These are phyloP conservation scores for Mus spretus DNA, from an alignment of 2,797 vertebrate genomes.

Conservation along the genomic window DNA sequence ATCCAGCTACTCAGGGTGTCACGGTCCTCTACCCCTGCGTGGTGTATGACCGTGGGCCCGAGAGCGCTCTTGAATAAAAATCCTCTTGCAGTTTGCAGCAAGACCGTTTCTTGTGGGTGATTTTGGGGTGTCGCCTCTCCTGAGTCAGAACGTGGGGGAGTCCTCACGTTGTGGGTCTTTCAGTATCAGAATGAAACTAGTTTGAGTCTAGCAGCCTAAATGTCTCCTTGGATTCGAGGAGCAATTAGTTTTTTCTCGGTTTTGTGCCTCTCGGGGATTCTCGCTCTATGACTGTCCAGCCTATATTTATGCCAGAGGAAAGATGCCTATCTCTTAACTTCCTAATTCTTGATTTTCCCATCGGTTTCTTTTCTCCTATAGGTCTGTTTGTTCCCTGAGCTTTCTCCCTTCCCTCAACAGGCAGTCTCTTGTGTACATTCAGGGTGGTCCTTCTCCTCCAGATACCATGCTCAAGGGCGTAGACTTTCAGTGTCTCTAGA, in stretches of 20 bases:
- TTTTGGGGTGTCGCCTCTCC: too few species aligned
- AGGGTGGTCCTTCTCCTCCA: conserved; percentile 17
- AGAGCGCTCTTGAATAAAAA: too few species aligned
- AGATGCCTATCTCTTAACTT: not conserved
- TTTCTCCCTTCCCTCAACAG: conserved; percentile 33
- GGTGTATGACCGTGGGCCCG: too few species aligned
- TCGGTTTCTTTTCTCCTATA: not conserved
- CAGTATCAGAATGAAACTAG: not conserved
- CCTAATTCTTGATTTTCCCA: not conserved
- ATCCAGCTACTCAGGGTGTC: too few species aligned
- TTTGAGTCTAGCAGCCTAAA: not conserved
- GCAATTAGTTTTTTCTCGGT: not conserved
- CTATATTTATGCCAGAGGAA: not conserved
- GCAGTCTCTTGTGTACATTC: not conserved
- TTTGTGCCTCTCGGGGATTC: not conserved
- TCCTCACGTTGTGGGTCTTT: too few species aligned
- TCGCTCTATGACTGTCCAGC: not conserved
- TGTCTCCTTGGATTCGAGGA: conserved; percentile 20
- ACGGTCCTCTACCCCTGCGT: too few species aligned
- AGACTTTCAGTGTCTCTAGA: conserved; percentile 34
- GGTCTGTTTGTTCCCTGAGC: not conserved
- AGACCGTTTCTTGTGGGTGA: too few species aligned
- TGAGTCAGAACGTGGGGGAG: too few species aligned
- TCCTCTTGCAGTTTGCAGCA: too few species aligned
- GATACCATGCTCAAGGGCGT: conserved; percentile 39